phyloP scores from a whole-genome alignment of 2,797 vertebrate genomes.

The Rallus crepitans region DNA sequence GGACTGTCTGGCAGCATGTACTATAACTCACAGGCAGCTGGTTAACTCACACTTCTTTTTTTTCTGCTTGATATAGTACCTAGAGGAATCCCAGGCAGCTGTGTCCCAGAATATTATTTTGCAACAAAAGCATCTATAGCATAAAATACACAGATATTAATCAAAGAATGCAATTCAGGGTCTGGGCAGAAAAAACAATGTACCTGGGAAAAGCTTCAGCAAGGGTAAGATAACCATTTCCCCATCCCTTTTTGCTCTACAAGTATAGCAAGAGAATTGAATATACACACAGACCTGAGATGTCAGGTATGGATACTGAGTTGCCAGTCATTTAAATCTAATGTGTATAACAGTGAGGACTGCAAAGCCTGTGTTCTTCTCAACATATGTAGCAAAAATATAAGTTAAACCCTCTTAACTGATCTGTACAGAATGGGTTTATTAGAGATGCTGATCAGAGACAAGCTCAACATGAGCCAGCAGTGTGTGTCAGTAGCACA shows the following conservation, averaged over 20 bases:
- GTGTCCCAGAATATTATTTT: background rate
- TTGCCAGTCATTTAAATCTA: background rate
- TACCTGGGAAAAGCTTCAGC: background rate
- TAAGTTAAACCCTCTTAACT: background rate
- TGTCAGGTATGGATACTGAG: background rate
- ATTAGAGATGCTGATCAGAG: too few species aligned
- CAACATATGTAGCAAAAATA: background rate
- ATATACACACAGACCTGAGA: background rate
- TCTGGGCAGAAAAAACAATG: background rate
- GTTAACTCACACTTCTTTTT: background rate
- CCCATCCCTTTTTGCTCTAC: background rate
- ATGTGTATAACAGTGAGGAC: background rate
- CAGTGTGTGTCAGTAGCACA: too few species aligned
- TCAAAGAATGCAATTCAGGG: rapidly evolving
- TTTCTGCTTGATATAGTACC: background rate
- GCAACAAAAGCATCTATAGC: background rate
- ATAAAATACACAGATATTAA: background rate
- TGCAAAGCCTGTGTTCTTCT: background rate
- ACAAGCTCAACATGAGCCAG: too few species aligned
- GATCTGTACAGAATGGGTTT: background rate
- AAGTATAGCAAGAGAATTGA: background rate
- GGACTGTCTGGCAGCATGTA: background rate
- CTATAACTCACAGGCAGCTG: rapidly evolving
- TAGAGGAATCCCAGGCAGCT: background rate
- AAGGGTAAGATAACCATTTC: background rate